Percentiles rank a stretch among this genome's conserved stretches.
Conservation (phyloP, 2,888 invertebrate species). For the Acleris literana region DNA sequence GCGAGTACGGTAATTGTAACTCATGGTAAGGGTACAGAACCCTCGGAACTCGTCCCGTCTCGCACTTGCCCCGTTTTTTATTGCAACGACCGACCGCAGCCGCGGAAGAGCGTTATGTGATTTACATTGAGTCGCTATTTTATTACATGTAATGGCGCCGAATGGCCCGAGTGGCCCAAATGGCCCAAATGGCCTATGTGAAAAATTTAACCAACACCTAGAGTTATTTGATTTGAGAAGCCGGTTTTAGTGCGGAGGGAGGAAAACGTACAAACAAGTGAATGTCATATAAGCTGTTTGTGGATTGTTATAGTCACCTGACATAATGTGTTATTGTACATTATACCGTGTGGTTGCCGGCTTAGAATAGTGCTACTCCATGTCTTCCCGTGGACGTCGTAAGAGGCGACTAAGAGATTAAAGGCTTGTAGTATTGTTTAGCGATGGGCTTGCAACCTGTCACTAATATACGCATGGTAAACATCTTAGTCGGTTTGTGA, state of each 20-base stretch:
- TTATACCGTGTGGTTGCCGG: no score
- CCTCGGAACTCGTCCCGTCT: background rate
- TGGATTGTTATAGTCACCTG: no score
- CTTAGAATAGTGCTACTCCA: no score
- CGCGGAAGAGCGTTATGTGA: slow-evolving; percentile 59
- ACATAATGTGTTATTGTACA: no score
- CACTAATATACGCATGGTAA: no score
- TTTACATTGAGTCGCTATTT: slow-evolving; percentile 74
- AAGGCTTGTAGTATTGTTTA: no score
- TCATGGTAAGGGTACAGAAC: no score
- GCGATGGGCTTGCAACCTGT: no score
- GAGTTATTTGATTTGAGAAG: slow-evolving; percentile 33
- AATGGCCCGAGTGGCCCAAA: slow-evolving; percentile 30
- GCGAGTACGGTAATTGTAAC: no score
- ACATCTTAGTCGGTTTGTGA: no score
- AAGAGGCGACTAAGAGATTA: no score
- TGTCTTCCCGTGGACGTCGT: no score
- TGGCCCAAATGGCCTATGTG: slow-evolving; percentile 52
- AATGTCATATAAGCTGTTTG: background rate
- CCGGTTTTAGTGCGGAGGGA: slow-evolving; percentile 15
- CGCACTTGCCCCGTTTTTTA: slow-evolving; percentile 35
- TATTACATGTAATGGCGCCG: slow-evolving; percentile 63
- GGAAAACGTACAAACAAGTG: background rate
- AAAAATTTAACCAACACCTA: slow-evolving; percentile 52
- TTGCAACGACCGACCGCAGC: slow-evolving; percentile 62